These are phyloP conservation scores for Verasper variegatus DNA, from an alignment of 2,113 vertebrate genomes.

Conservation along the genomic window DNA sequence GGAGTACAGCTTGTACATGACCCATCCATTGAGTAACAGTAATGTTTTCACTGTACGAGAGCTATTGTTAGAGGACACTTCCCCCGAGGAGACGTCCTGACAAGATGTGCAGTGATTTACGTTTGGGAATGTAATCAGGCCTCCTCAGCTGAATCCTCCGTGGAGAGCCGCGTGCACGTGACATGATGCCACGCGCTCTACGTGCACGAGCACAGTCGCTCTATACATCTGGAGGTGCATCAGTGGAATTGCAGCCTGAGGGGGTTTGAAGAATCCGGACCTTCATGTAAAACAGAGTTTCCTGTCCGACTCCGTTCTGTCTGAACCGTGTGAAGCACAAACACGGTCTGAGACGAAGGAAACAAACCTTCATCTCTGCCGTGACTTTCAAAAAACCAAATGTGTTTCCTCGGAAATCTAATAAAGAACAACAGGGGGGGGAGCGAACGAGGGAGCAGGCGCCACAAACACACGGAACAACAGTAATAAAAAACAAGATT, in stretches of 20 bases:
- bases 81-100: constrained; percentile 31
- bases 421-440: constrained; percentile 42
- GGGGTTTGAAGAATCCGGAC: constrained; percentile 18
- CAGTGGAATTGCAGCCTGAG: constrained; percentile 6
- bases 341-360: not conserved
- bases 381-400: not conserved
- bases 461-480: constrained; percentile 34
- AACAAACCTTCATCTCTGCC: constrained; percentile 9
- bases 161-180: constrained; percentile 15
- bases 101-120: constrained; percentile 47
- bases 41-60: constrained; percentile 18
- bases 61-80: constrained; percentile 30
- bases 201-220: not conserved
- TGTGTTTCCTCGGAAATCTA: constrained; percentile 17
- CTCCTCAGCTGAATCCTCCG: constrained; percentile 3
- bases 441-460: not conserved
- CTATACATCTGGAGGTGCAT: constrained; percentile 12
- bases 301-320: constrained; percentile 18
- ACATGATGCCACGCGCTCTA: constrained; percentile 20
- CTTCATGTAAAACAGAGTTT: constrained; percentile 18
- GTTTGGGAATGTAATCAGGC: constrained; percentile 35
- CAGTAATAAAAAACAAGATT: constrained; percentile 62
- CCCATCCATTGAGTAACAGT: not conserved
- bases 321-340: not conserved
- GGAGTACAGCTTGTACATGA: not conserved